Evolutionary conservation across 2,797 vertebrate genomes (phyloP), one percentile per base, ranked within the genome.

Genomic region (Peromyscus attwateri): DNA sequence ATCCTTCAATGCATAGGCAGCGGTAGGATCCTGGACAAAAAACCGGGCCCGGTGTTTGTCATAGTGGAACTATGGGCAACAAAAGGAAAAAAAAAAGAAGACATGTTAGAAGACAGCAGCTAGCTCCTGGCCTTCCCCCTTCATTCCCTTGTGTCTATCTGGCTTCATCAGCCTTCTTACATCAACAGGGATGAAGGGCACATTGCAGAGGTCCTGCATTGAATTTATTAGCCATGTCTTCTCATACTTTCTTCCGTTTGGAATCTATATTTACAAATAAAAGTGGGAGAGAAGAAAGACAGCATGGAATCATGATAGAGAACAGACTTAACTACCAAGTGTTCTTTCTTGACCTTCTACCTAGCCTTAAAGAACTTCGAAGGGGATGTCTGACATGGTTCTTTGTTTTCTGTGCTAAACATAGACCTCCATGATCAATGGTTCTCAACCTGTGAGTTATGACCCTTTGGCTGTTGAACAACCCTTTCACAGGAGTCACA

Each of bases 1-100:
- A 95, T 98, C 99, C 52, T 97, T 98, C 79, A 99, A 97, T 17
- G 99, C 99, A 14, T 23, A 98, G 57, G 99, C 99, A n/a, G 96
- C 94, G 3, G 97, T 55, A 7, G 97, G 90, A 81, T 99, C 98
- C 1, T 99, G 99, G 66, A 99, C 97, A 49, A 98, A 99, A 97
- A 99, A 99, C 94, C 98, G 97, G 6, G 97, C 99, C 37, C 95
- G 98, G 34, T 98, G 98, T 16, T 98, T 98, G 16, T 99, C 98
- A 14, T 98, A 98, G 14, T 99, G 98, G 94, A 98, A 99, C 99
- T 99, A 34, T 98, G 97, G 21, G 99, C 97, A 66, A 25, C 37
- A 95, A 97, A 97, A 98, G 99, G 1, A 98, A 97, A 73, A 97
- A 73, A n/a, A n/a, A 99, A 93, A 0, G 13, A 3, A 77, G 34